Evolutionary conservation across 2,113 vertebrate species (phyloP).

Genomic region (Antigone vipio): DNA sequence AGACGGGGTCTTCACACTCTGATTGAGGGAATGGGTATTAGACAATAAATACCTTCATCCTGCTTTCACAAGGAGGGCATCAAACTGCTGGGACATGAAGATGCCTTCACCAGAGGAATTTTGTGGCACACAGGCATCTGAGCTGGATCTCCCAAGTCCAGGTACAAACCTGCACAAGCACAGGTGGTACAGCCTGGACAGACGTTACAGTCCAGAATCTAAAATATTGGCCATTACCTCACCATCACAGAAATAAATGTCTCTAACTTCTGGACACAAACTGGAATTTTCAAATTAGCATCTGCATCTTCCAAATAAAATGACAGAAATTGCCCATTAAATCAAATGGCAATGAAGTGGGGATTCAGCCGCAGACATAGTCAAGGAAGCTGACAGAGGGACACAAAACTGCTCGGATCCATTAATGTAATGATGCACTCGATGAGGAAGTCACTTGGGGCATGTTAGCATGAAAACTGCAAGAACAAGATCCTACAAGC

Average conservation of each 20-base stretch:
- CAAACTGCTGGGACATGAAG: not conserved
- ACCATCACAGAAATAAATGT: not conserved
- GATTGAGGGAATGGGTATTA: rapidly evolving
- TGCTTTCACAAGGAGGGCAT: not conserved
- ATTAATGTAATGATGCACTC: conserved; percentile 19
- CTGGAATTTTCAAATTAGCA: not conserved
- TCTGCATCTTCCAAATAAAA: conserved; percentile 26
- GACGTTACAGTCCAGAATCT: not conserved
- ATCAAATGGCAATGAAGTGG: not conserved
- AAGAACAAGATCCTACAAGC: not conserved
- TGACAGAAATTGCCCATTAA: conserved; percentile 26
- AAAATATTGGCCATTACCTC: not conserved
- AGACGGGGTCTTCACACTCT: not conserved
- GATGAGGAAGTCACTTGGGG: conserved; percentile 16
- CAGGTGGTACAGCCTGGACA: not conserved
- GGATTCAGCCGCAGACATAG: not conserved
- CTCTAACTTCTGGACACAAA: not conserved
- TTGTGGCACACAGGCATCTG: not conserved
- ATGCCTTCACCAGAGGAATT: not conserved
- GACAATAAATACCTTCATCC: not conserved
- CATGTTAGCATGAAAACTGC: not conserved
- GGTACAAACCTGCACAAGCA: not conserved
- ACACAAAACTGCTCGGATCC: not conserved
- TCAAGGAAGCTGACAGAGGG: not conserved
- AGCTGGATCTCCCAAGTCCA: not conserved